Evolutionary conservation across 2,113 vertebrate genomes (phyloP).

Genomic region (Ceyx margarethae): DNA sequence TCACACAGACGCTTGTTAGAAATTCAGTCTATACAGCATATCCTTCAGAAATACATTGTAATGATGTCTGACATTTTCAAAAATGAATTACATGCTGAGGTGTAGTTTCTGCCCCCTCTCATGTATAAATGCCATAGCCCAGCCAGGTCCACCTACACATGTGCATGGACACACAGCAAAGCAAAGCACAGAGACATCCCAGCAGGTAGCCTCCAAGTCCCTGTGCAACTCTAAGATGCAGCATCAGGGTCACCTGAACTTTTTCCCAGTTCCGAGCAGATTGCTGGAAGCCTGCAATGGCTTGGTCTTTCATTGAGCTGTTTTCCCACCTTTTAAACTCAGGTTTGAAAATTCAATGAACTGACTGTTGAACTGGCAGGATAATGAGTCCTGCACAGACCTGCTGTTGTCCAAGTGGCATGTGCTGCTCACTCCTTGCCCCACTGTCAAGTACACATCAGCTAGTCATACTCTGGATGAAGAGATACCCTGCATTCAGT

Average conservation of each 20-base stretch:
- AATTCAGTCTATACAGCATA: constrained; percentile 38
- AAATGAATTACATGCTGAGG: constrained; percentile 51
- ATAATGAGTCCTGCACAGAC: not conserved
- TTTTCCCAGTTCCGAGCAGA: not conserved
- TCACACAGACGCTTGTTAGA: constrained; percentile 70
- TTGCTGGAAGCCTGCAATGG: not conserved
- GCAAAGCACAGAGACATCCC: not conserved
- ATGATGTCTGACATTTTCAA: constrained; percentile 54
- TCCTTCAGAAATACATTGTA: constrained; percentile 67
- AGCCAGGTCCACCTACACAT: not conserved
- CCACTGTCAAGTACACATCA: not conserved
- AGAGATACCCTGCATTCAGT: not conserved
- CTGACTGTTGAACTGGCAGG: not conserved
- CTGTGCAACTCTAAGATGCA: not conserved
- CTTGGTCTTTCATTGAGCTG: not conserved
- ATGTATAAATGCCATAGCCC: not conserved
- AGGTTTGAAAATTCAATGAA: not conserved
- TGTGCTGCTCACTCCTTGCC: not conserved
- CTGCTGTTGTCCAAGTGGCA: not conserved
- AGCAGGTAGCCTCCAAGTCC: not conserved
- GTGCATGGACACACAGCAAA: not conserved
- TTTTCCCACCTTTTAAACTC: not conserved
- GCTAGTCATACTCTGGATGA: not conserved
- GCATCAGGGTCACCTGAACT: not conserved
- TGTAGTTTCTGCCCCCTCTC: not conserved